Percentiles rank a stretch among this genome's conserved stretches.
Conservation (phyloP, 2,888 invertebrate species). For the Thereva unica region DNA sequence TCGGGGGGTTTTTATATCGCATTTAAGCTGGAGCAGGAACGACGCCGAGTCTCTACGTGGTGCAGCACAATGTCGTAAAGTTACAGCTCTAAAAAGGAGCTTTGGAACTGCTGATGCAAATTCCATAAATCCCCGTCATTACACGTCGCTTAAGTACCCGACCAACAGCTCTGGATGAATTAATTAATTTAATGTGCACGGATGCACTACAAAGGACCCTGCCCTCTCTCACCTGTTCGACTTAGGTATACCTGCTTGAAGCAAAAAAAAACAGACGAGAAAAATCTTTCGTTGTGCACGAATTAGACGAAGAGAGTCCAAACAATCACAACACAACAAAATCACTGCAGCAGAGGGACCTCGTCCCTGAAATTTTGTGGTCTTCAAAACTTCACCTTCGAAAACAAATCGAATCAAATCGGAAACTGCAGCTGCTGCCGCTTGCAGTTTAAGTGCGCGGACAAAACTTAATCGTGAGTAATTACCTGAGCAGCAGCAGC, state of each 20-base stretch:
- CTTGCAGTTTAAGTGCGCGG: no score
- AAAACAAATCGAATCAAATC: no score
- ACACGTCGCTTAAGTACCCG: slow-evolving; percentile 1
- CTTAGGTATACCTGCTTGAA: no score
- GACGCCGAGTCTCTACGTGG: background rate
- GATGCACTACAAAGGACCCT: background rate
- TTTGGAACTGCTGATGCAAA: background rate
- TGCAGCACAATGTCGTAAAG: background rate
- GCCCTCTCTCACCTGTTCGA: background rate
- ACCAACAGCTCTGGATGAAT: slow-evolving; percentile 5
- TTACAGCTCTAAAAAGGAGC: background rate
- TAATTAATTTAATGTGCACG: slow-evolving; percentile 20
- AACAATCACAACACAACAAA: no score
- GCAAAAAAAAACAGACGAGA: no score
- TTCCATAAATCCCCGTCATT: slow-evolving; percentile 1
- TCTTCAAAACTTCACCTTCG: no score
- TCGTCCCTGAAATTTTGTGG: no score
- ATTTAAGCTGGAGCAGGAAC: background rate
- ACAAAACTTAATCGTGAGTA: no score
- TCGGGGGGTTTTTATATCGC: background rate
- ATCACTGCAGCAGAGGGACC: no score
- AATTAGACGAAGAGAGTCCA: no score
- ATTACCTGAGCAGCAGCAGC: background rate
- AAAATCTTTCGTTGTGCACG: no score
- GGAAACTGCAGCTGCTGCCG: no score